Evolutionary conservation across 2,888 invertebrate species (phyloP), one percentile per base, ranked within the genome.

Genomic region (Zaprionus lineosus): DNA sequence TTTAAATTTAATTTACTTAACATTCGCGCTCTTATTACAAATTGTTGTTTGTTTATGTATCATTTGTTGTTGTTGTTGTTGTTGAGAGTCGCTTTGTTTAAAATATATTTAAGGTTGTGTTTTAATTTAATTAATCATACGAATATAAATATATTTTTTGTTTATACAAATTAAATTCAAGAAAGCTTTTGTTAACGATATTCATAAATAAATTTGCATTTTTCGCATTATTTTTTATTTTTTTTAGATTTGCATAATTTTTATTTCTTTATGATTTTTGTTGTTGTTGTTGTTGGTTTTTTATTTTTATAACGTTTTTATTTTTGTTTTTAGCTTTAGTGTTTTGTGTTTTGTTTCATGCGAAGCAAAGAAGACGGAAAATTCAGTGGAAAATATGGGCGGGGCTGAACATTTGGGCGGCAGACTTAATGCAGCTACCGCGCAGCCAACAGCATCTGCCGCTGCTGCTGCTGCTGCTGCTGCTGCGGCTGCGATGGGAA

Each of bases 361-460:
- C 58, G 44, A 61, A 79, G 68, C 74, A 24, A 24, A 24, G 81
- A 73, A 85, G 82, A 86, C 78, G 78, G 61, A 71, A 71, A 75
- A 74, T 65, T 68, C 60, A 59, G 57, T 71, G 65, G 44, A 72
- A 75, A 78, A 31, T 63, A 51, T 84, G 73, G 72, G 66, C 77
- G 71, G 61, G 76, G 76, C 48, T 51, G 57, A 63, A 59, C 51
- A 70, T 51, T 47, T 34, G 36, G 55, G 66, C 52, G 34, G 44
- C 36, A 11, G 41, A 55, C 65, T 71, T 74, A 87, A 71, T 82
- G 71, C 61, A 86, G 86, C 88, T 86, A 86, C 84, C 86, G 88
- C 56, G 69, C 65, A 74, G 66, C 50, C 59, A 83, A 48, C 62
- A 53, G 8, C 15, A 63, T 31, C 57, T 60, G 60, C 36, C 24